A percentile compares a stretch with the other conserved stretches of the same genome.
These are phyloP conservation scores for Circaetus cinerascens DNA, from an alignment of 2,113 vertebrate species.

Conservation along the genomic window DNA sequence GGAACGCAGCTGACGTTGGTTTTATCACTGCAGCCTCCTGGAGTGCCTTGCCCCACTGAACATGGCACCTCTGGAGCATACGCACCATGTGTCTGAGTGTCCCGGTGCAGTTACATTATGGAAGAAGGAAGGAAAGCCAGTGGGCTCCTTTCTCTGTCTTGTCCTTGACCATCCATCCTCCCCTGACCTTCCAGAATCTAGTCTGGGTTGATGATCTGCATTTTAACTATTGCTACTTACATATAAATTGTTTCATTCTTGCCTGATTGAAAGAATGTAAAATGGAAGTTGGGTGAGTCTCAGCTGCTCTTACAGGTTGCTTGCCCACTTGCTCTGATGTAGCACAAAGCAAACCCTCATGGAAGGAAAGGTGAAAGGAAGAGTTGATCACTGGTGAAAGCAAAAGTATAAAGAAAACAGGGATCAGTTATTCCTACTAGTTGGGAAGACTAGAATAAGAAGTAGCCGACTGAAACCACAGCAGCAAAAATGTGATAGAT, in stretches of 20 bases:
- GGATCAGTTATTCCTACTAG: background rate
- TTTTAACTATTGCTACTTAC: background rate
- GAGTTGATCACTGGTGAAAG: background rate
- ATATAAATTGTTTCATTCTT: background rate
- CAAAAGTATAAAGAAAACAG: background rate
- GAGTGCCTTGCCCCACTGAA: background rate
- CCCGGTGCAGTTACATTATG: background rate
- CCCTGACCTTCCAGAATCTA: background rate
- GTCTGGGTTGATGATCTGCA: background rate
- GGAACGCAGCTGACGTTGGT: accelerated
- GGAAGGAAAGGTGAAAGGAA: background rate
- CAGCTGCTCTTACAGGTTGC: background rate
- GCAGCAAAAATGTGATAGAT: background rate
- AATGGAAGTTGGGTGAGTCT: background rate
- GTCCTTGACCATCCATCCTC: background rate
- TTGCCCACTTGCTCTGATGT: background rate
- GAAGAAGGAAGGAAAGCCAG: background rate
- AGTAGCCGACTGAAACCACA: background rate
- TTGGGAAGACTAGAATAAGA: background rate
- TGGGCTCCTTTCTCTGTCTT: background rate
- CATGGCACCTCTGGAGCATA: background rate
- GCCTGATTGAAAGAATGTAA: background rate
- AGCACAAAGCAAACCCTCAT: background rate
- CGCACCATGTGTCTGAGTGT: accelerated
- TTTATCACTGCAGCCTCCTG: background rate